Evolutionary conservation across 2,888 invertebrate genomes (phyloP).

Genomic region (Steinernema carpocapsae): DNA sequence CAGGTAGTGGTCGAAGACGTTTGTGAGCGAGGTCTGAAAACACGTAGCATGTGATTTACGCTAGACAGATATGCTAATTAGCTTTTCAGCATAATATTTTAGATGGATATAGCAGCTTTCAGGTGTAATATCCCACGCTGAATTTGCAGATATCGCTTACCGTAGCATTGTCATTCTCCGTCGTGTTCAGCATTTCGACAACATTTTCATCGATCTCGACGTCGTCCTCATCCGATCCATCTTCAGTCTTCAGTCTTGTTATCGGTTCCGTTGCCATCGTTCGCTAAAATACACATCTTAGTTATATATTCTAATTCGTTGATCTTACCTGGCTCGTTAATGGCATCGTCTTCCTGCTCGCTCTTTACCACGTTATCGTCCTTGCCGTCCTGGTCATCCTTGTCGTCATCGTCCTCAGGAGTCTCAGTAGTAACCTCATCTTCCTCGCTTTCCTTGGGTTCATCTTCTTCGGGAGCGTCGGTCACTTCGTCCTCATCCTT

Average conservation of each 20-base stretch:
- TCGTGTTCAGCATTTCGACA: neutral
- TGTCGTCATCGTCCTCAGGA: slow-evolving; percentile 29
- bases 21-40: neutral
- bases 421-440: no score
- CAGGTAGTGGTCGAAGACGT: slow-evolving; percentile 27
- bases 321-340: neutral
- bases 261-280: neutral
- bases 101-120: no score
- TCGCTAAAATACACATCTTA: neutral
- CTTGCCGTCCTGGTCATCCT: neutral
- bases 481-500: slow-evolving; percentile 37
- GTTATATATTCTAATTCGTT: neutral
- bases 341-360: neutral
- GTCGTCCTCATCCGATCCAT: neutral
- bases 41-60: neutral
- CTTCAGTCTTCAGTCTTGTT: no score
- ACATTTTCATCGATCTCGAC: neutral
- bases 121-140: no score
- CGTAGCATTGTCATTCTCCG: neutral
- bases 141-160: neutral
- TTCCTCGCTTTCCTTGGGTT: slow-evolving; percentile 35
- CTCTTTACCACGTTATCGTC: neutral
- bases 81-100: no score
- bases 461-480: neutral
- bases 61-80: neutral